phyloP scores from a whole-genome alignment of 2,888 invertebrate genomes.

The Agonopterix subpropinquella region DNA sequence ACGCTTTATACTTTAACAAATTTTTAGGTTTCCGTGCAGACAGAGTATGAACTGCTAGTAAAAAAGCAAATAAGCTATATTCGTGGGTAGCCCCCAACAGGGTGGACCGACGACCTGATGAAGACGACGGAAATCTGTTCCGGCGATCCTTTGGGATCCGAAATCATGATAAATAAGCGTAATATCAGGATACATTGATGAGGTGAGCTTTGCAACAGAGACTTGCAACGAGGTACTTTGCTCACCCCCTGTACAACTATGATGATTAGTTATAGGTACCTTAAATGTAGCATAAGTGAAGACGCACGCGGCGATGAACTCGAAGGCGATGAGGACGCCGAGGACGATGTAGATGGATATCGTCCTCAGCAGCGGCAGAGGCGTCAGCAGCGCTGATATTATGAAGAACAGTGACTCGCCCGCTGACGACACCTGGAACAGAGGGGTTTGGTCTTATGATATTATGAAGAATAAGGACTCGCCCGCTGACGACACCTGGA shows the following conservation, averaged over 20 bases:
- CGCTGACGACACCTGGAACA: conserved; percentile 18
- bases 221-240: not conserved
- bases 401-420: conserved; percentile 18
- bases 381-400: conserved; percentile 15
- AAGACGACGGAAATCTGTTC: no score
- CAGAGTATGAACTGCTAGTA: no score
- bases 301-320: conserved; percentile 17
- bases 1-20: no score
- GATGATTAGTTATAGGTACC: not conserved
- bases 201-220: not conserved
- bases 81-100: no score
- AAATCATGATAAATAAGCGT: no score
- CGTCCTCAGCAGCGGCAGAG: conserved; percentile 8
- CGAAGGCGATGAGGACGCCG: conserved; percentile 15
- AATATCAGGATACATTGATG: no score
- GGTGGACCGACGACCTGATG: no score
- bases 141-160: no score
- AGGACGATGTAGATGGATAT: conserved; percentile 13
- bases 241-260: no score
- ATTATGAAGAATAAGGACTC: conserved; percentile 18
- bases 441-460: conserved; percentile 10
- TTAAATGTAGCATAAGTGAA: conserved; percentile 4
- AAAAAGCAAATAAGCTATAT: no score
- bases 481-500: conserved; percentile 19
- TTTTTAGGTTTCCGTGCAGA: no score